Evolutionary conservation across 1,140 invertebrate genomes (phyloP).

Genomic region (Pogonomyrmex barbatus): DNA sequence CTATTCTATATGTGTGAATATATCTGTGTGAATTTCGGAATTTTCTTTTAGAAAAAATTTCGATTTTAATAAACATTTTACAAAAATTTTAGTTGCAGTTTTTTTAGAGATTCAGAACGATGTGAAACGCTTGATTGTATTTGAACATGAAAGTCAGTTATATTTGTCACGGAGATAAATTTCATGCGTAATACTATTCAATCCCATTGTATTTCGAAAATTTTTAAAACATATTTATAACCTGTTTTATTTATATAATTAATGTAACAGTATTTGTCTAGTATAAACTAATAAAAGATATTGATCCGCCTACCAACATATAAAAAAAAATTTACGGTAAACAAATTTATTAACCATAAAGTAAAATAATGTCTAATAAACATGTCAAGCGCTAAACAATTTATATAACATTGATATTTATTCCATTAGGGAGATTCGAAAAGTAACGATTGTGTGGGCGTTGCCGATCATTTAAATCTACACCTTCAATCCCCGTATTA

Average conservation of each 20-base stretch:
- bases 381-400: background rate
- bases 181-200: background rate
- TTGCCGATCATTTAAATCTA: background rate
- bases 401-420: constrained; percentile 3
- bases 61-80: constrained; percentile 5
- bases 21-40: background rate
- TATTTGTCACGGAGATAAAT: background rate
- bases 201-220: background rate
- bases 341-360: background rate
- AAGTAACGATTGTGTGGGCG: background rate
- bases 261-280: background rate
- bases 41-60: background rate
- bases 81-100: background rate
- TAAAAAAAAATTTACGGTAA: background rate
- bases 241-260: background rate
- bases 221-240: background rate
- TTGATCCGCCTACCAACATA: background rate
- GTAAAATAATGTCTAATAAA: background rate
- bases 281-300: background rate
- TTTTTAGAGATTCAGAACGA: background rate
- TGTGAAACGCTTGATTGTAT: background rate
- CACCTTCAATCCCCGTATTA: background rate
- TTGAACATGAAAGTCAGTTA: background rate
- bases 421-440: background rate
- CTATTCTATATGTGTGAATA: background rate